Evolutionary conservation across 2,797 vertebrate species (phyloP), one percentile per base, ranked within the genome.

Genomic region (Bradypodion pumilum): DNA sequence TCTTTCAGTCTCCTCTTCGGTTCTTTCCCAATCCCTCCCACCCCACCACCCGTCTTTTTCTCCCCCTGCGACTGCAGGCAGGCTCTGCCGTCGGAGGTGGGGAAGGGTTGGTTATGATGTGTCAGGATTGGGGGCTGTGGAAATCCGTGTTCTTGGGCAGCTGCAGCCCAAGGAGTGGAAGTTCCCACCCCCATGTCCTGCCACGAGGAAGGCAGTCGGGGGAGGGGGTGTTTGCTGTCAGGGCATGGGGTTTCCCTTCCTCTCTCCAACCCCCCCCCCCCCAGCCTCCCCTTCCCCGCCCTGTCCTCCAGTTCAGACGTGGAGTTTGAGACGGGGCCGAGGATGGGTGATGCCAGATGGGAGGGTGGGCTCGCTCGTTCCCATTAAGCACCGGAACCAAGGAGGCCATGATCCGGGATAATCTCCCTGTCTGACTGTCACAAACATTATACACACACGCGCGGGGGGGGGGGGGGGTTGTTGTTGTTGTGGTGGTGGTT

Each of bases 401-500:
- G 92, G 86, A 95, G 94, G 95, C 95, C 94, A 84, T 92, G 94
- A 95, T 95, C 95, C 89, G 90, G n/a, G 92, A 93, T 95, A 86
- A 93, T 96, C 93, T 92, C 82, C 88, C 87, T 81, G 94, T 49
- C 86, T 90, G 90, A 70, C 89, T 92, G 91, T 94, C 94, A 94
- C 87, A 81, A 85, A 86, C 93, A 78, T 81, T 49, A 87, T 83
- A 77, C 78, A 19, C 56, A 23, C 49, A 2, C 44, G 63, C 19
- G 49, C 73, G 52, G 52, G 27, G 46, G 66, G 9, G 25, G n/a
- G 1, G 25, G 0, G 62, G 2, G 7, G n/a, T n/a, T n/a, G n/a
- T 32, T 40, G 12, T 12, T 16, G 8, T 25, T 1, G 65, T 13
- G n/a, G 46, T 5, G 2, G 19, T 6, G 2, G 74, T 1, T 5